These are phyloP conservation scores for Drosophila ohnishii DNA, from an alignment of 1,140 invertebrate genomes.

Conservation along the genomic window DNA sequence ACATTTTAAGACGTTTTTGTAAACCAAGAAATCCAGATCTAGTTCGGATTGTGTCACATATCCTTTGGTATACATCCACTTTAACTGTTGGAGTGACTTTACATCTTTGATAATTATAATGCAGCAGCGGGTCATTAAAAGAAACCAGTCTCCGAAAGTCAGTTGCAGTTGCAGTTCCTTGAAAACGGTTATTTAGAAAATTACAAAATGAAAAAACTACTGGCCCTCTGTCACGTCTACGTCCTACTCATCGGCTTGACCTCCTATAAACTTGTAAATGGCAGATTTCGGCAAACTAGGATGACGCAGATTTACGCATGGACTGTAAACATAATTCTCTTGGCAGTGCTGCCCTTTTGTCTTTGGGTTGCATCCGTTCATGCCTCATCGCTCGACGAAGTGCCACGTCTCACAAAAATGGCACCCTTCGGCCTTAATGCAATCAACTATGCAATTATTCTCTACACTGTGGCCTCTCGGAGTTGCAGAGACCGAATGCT, in stretches of 20 bases:
- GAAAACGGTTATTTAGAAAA: background rate
- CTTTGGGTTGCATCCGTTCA: background rate
- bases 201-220: background rate
- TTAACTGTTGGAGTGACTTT: background rate
- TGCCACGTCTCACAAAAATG: background rate
- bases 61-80: background rate
- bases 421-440: background rate
- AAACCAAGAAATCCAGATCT: background rate
- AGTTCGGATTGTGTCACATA: background rate
- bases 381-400: background rate
- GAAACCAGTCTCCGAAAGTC: background rate
- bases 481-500: background rate
- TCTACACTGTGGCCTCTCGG: background rate
- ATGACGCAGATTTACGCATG: background rate
- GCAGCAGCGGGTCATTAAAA: background rate
- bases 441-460: background rate
- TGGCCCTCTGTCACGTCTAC: background rate
- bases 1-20: background rate
- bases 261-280: background rate
- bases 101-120: slow-evolving; percentile 6
- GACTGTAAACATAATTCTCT: background rate
- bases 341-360: background rate
- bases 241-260: background rate
- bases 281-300: background rate
- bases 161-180: background rate